Conservation (phyloP, 2,113 vertebrate species). For the Colossoma macropomum region DNA sequence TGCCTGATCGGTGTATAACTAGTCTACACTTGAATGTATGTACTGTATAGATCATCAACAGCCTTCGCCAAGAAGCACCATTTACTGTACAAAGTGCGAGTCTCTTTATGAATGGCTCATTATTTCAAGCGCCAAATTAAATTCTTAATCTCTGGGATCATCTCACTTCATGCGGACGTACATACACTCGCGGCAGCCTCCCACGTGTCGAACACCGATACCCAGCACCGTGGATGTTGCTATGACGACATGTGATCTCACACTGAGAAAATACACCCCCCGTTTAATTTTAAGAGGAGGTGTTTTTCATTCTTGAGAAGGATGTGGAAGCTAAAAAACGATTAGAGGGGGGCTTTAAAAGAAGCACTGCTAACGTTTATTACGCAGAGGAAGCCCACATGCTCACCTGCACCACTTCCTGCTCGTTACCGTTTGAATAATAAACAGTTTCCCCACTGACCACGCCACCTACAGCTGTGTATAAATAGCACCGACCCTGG, state of each 20-base stretch:
- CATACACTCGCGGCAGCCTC: background rate
- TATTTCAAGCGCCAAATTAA: background rate
- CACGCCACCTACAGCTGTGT: constrained; percentile 17
- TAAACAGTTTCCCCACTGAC: constrained; percentile 16
- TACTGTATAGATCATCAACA: no score
- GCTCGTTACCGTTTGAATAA: constrained; percentile 7
- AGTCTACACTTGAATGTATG: no score
- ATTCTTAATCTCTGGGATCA: background rate
- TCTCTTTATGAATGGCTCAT: background rate
- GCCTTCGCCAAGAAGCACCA: background rate
- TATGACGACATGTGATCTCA: constrained; percentile 13
- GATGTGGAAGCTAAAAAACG: background rate
- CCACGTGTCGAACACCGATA: background rate
- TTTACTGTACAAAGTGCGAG: background rate
- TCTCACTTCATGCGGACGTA: background rate
- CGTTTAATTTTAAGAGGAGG: background rate
- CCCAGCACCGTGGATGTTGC: background rate
- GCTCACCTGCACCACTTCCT: constrained; percentile 5
- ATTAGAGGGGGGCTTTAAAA: background rate
- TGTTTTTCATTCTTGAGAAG: background rate
- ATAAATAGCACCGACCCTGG: constrained; percentile 59
- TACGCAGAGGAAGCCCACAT: background rate
- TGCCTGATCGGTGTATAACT: no score
- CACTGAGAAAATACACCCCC: background rate
- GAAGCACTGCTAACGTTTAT: background rate